Conservation (phyloP, 2,113 vertebrate species). For the Hipposideros armiger region DNA sequence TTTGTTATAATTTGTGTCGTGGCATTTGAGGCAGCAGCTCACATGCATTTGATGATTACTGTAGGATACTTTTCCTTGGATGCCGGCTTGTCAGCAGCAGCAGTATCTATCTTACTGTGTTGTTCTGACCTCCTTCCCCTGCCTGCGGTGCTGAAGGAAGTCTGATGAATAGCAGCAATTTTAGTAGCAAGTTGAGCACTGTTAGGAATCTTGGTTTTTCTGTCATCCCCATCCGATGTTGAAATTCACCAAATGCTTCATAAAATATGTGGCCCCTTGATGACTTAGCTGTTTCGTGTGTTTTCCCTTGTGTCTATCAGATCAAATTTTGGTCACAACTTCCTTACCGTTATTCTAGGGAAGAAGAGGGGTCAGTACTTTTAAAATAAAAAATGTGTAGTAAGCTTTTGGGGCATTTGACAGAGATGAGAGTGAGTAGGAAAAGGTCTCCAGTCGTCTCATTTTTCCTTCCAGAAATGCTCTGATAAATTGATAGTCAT, state of each 20-base stretch:
- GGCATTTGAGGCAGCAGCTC: neutral
- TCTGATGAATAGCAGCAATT: neutral
- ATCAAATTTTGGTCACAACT: neutral
- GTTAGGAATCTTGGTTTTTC: neutral
- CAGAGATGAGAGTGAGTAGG: neutral
- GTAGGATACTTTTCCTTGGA: neutral
- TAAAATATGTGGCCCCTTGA: neutral
- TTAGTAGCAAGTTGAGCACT: conserved; percentile 27
- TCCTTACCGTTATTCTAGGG: conserved; percentile 16
- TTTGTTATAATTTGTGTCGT: neutral
- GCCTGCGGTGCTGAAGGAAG: neutral
- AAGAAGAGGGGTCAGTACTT: neutral
- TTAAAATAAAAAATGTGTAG: neutral
- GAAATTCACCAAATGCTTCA: neutral
- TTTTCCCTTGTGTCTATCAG: neutral
- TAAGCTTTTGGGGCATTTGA: neutral
- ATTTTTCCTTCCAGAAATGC: neutral
- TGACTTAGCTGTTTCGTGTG: neutral
- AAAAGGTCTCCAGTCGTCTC: neutral
- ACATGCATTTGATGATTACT: neutral
- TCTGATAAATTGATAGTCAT: neutral
- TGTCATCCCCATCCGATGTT: neutral
- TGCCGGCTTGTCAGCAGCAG: neutral
- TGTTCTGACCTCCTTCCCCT: conserved; percentile 15
- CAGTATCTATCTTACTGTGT: neutral